Evolutionary conservation across 2,113 vertebrate species (phyloP), one percentile per base, ranked within the genome.

Genomic region (Psittacula cyanocephala): DNA sequence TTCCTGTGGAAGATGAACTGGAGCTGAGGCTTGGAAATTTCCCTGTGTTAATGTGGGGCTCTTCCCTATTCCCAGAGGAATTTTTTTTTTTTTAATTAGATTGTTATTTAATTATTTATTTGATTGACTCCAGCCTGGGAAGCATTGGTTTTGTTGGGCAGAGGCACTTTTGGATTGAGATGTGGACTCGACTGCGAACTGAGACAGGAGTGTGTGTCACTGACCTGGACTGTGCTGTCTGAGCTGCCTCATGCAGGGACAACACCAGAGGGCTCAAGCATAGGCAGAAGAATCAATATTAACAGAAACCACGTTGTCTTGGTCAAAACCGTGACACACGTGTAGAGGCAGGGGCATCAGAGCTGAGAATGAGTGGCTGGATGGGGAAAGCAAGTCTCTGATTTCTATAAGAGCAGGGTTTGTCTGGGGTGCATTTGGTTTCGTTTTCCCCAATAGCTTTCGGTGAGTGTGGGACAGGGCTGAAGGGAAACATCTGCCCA

Each of bases 51-150:
- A 85, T 74, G 55, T 82, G 91, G 86, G 85, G 75, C 49, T 89
- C 83, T 60, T 93, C 39, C 43, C 60, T 94, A 28, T 22, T 81
- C 75, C 57, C 82, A 69, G 69, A 83, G 69, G 64, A 39, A 64
- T 86, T 52, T 72, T 47, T 79, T 63, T 80, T 74, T 59, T 86
- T 68, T 52, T 0, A 41, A 78, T 77, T 94, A 93, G 77, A 81
- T 91, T 93, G 95, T 95, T 91, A 97, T 96, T 91, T 97, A 96
- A 97, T 92, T 95, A 93, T 97, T 95, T 97, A 97, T 97, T 97
- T 91, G 77, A 44, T 93, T 91, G 70, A 92, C 89, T 94, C 85
- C 89, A 96, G 89, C 29, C 57, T 89, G 82, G 80, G 83, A 94
- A 95, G 62, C 62, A 24, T 95, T 93, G 83, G 39, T 92, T 93